Base-by-base conservation (phyloP, 1,140 invertebrate genomes). In the Zaprionus ornatus region DNA sequence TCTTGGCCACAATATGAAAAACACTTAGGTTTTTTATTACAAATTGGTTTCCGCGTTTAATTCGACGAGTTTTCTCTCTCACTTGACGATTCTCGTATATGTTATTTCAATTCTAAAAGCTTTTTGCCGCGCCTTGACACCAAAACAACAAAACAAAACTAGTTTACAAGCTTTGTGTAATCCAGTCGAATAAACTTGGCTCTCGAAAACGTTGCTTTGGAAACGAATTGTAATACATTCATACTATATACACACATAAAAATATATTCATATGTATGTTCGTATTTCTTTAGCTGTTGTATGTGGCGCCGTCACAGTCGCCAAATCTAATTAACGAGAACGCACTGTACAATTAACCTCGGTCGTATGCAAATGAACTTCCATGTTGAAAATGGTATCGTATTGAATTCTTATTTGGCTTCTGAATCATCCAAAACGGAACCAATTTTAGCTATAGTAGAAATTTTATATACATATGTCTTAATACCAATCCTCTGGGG, bases 271-370 rank as follows among this genome's bases (percentile, higher is more conserved):
- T 7, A 32, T 29, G 9, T 23, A 72, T 64, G 56, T 57, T 25
- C 9, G 10, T 50, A 45, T 48, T n/a, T 25, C 17, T 64, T 6
- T 19, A 27, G 6, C 6, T 32, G 4, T 50, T 21, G 5, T 27
- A 9, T 35, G 32, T 19, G 40, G 19, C 55, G 55, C 15, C 57
- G 62, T 64, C 60, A 65, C 65, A 79, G 70, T 79, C 75, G 65
- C 59, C 69, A 78, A 74, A 62, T 73, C 77, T 79, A 88, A 88
- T 88, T 88, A 88, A 88, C 84, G 67, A 83, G 84, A 78, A 50
- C 79, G 66, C 77, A 70, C 73, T 67, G 60, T 65, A 67, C 85
- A 88, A 90, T 88, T 88, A 90, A 88, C 85, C 84, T 80, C 78
- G 70, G 71, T 62, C 68, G 50, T 69, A 90, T 90, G 72, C 67